Percentiles rank a stretch among this genome's conserved stretches.
Evolutionary conservation across 2,113 vertebrate genomes (phyloP).

Genomic region (Tupaia tana): DNA sequence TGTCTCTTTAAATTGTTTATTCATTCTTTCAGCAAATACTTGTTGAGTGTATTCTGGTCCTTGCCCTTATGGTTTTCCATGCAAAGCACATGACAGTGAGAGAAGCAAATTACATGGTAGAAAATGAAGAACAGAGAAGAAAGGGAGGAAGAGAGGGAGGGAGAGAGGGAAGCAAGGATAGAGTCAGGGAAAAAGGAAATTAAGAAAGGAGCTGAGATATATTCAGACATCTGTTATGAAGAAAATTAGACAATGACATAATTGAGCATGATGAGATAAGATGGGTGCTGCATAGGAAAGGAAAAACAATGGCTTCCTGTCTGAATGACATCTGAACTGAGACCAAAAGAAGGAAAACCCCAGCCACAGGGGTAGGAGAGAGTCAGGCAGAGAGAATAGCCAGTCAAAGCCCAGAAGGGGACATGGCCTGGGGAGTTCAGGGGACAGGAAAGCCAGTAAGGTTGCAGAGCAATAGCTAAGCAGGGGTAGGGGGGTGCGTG

Average conservation of each 20-base stretch:
- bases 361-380: neutral
- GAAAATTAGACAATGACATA: neutral
- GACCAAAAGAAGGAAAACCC: neutral
- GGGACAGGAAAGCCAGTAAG: neutral
- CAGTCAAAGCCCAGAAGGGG: neutral
- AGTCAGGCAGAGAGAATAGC: neutral
- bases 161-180: too few species aligned
- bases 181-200: neutral
- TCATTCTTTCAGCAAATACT: neutral
- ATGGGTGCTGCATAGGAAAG: neutral
- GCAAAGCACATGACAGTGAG: neutral
- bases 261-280: neutral
- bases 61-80: neutral
- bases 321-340: neutral
- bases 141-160: neutral
- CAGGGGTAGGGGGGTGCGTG: too few species aligned
- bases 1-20: neutral
- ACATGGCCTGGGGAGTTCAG: neutral
- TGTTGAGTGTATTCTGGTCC: neutral
- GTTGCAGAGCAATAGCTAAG: neutral
- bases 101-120: neutral
- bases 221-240: neutral
- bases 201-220: neutral
- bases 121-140: accelerated
- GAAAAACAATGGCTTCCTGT: neutral